A percentile compares a stretch with the other conserved stretches of the same genome.
Evolutionary conservation across 2,797 vertebrate species (phyloP).

Genomic region (Eulemur albifrons): DNA sequence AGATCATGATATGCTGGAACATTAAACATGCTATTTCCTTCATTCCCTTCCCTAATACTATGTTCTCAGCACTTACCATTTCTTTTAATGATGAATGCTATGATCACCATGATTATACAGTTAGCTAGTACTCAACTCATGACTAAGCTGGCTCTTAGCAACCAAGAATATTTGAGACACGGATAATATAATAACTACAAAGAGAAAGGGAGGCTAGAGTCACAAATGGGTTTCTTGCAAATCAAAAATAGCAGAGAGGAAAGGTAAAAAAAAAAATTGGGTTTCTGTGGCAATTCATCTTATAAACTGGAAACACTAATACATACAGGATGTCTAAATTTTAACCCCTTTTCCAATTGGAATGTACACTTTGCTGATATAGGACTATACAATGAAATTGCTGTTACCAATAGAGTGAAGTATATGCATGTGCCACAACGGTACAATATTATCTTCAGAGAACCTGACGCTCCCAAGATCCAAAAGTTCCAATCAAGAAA

Average conservation of each 20-base stretch:
- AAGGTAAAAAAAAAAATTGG: not conserved
- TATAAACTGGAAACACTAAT: conserved; percentile 4
- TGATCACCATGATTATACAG: not conserved
- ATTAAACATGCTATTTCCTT: not conserved
- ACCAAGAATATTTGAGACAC: conserved; percentile 24
- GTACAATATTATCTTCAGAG: not conserved
- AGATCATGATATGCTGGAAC: not conserved
- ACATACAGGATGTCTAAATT: not conserved
- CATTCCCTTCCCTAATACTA: not conserved
- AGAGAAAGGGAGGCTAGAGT: not conserved
- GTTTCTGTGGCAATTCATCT: not conserved
- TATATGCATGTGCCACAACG: not conserved
- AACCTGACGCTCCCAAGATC: not conserved
- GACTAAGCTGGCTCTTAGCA: not conserved
- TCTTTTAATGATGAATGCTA: not conserved
- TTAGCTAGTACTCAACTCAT: not conserved
- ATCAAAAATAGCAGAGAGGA: too few relatives aligned
- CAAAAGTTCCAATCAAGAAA: conserved; percentile 5
- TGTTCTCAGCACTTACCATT: not conserved
- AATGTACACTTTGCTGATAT: not conserved
- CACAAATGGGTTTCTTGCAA: not conserved
- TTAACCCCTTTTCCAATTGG: not conserved
- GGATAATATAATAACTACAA: not conserved
- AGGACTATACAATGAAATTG: not conserved
- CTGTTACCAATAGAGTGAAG: not conserved